These are phyloP conservation scores for Colinus virginianus DNA, from an alignment of 2,113 vertebrate genomes.

Conservation along the genomic window DNA sequence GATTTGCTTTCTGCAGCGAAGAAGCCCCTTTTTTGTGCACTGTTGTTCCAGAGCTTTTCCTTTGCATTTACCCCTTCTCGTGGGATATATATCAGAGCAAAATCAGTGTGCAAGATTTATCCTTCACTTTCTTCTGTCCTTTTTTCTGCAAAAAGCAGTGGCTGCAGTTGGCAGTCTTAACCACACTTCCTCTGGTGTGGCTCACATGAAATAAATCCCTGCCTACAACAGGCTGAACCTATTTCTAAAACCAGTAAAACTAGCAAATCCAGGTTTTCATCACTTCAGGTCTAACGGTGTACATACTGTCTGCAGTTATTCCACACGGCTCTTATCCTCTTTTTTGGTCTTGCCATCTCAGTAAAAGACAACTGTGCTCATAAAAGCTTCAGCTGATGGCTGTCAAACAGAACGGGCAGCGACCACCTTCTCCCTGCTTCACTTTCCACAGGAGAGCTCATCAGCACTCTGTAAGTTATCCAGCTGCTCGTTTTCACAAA, in stretches of 20 bases:
- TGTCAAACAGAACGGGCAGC: background rate
- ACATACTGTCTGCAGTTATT: background rate
- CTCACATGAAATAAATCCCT: background rate
- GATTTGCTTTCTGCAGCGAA: background rate
- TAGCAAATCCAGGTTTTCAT: conserved; percentile 8
- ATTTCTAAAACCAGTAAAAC: conserved; percentile 47
- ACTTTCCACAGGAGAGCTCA: background rate
- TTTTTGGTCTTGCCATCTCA: background rate
- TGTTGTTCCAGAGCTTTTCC: background rate
- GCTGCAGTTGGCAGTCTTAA: background rate
- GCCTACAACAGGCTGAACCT: background rate
- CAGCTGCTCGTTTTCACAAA: background rate
- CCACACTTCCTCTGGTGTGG: background rate
- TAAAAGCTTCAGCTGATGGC: background rate
- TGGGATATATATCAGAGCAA: background rate
- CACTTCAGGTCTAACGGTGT: background rate
- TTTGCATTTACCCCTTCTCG: background rate
- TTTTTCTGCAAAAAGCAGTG: background rate
- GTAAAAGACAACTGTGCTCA: background rate
- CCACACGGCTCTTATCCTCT: background rate
- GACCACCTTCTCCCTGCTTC: background rate
- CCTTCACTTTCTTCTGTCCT: background rate
- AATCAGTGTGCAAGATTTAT: background rate
- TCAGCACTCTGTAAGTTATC: background rate
- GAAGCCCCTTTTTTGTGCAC: background rate